phyloP scores from a whole-genome alignment of 37 sponge, comb jelly and placozoan genomes.

The Beroe forskalii region DNA sequence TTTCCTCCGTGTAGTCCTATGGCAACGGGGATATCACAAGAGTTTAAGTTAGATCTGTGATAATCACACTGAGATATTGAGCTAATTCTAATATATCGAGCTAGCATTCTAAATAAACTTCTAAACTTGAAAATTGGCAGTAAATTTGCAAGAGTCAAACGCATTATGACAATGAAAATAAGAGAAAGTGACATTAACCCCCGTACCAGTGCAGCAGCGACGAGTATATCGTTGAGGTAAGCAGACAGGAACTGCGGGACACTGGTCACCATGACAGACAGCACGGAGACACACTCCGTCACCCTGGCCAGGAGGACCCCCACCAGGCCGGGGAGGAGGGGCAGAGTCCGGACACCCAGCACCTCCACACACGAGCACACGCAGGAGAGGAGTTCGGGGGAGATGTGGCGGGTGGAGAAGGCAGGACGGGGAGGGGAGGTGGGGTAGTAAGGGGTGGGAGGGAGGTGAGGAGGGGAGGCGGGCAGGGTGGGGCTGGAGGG shows the following conservation, averaged over 20 bases:
- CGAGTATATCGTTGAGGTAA: slow-evolving; percentile 15
- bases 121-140: too few relatives aligned
- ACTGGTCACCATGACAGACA: background rate
- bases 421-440: background rate
- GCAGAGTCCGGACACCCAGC: background rate
- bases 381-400: background rate
- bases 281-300: background rate
- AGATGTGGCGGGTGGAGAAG: background rate
- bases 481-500: background rate
- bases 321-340: slow-evolving; percentile 4
- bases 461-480: background rate
- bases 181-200: too few relatives aligned
- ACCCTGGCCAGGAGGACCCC: background rate
- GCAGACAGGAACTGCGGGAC: slow-evolving; percentile 54
- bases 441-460: background rate
- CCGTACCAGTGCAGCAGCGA: background rate
- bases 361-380: background rate
- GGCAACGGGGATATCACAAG: too few relatives aligned
- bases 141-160: too few relatives aligned
- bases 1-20: background rate
- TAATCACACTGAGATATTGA: too few relatives aligned
- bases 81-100: too few relatives aligned
- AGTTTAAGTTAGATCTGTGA: too few relatives aligned
- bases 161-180: too few relatives aligned
- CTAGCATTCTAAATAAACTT: too few relatives aligned